Conservation (phyloP, 1,140 invertebrate genomes). For the Pristionchus pacificus region DNA sequence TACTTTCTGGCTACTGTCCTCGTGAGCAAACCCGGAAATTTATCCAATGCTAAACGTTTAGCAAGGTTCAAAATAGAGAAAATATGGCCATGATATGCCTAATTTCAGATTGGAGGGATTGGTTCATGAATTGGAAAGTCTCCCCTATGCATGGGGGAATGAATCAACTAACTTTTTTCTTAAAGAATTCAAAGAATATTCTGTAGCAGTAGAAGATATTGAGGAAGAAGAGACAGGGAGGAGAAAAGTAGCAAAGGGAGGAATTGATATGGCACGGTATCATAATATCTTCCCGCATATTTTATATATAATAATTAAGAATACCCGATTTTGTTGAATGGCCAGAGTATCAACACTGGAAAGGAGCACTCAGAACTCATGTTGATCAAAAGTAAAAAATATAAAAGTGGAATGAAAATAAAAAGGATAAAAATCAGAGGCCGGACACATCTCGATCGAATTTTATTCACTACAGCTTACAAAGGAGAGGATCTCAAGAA, state of each 20-base stretch:
- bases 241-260: slow-evolving; percentile 7
- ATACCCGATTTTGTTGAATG: slow-evolving; percentile 41
- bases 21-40: slow-evolving; percentile 50
- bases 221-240: slow-evolving; percentile 12
- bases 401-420: background rate
- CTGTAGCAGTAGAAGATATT: slow-evolving; percentile 1
- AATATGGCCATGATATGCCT: background rate
- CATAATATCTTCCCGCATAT: slow-evolving; percentile 42
- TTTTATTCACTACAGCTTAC: slow-evolving; percentile 56
- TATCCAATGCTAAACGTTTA: slow-evolving; percentile 47
- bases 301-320: background rate
- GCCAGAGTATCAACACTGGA: slow-evolving; percentile 52
- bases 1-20: slow-evolving; percentile 54
- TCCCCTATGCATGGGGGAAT: slow-evolving; percentile 44
- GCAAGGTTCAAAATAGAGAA: slow-evolving; percentile 30
- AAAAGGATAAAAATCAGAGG: slow-evolving; percentile 10
- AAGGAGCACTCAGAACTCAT: slow-evolving; percentile 45
- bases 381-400: slow-evolving; percentile 24
- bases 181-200: slow-evolving; percentile 16
- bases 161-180: slow-evolving; percentile 51
- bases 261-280: slow-evolving; percentile 10
- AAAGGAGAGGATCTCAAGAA: slow-evolving; percentile 47
- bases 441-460: slow-evolving; percentile 39
- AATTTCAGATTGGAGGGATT: slow-evolving; percentile 27
- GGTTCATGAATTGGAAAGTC: slow-evolving; percentile 46